A percentile compares a stretch with the other conserved stretches of the same genome.
phyloP scores from a whole-genome alignment of 2,888 invertebrate genomes.

The Altica lythri region DNA sequence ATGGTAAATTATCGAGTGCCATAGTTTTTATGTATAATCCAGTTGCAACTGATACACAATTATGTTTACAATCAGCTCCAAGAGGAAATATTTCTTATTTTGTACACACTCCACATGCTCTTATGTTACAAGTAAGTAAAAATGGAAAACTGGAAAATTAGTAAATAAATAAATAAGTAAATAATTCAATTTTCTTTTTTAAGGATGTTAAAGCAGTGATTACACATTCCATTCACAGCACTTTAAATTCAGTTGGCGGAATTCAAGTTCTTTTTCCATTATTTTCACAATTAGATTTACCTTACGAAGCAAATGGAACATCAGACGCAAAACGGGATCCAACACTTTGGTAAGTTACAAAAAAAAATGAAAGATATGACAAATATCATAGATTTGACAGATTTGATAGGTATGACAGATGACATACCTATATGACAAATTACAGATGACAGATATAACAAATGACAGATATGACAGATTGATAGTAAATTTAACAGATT shows the following conservation, averaged over 20 bases:
- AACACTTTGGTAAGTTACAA: conserved; percentile 86
- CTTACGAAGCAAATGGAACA: conserved; percentile 78
- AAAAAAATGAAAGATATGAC: too few relatives aligned
- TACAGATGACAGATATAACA: too few relatives aligned
- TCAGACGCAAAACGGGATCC: conserved; percentile 85
- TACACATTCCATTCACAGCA: conserved; percentile 98
- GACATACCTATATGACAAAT: too few relatives aligned
- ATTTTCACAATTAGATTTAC: conserved; percentile 95
- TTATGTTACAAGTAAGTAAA: conserved; percentile 74
- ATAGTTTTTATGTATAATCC: conserved; percentile 99
- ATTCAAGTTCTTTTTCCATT: conserved; percentile 97
- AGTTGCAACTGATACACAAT: conserved; percentile 97
- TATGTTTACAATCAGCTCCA: conserved; percentile 97
- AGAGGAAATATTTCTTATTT: conserved; percentile 97
- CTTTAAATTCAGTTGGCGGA: conserved; percentile 97
- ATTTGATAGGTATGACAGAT: too few relatives aligned
- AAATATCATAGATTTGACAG: too few relatives aligned
- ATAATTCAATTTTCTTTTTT: conserved; percentile 47
- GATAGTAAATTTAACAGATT: too few relatives aligned
- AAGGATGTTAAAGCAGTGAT: conserved; percentile 99
- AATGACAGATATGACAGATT: too few relatives aligned
- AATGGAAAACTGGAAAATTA: neutral
- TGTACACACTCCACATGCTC: conserved; percentile 98
- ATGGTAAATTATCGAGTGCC: conserved; percentile 94
- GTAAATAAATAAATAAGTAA: too few relatives aligned